phyloP scores from a whole-genome alignment of 2,113 vertebrate species.

The Nymphicus hollandicus region DNA sequence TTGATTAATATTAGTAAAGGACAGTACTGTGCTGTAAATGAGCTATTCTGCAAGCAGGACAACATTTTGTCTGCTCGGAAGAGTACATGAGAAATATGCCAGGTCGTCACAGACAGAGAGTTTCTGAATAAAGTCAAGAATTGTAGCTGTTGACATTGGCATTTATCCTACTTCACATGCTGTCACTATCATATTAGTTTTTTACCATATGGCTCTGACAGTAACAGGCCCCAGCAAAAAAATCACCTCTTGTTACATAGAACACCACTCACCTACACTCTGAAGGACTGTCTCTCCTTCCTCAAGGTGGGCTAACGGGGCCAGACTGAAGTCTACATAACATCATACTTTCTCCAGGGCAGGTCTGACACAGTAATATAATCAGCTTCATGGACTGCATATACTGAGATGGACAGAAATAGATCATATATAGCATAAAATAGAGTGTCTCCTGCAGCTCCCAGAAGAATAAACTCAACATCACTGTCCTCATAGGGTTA shows the following conservation, averaged over 20 bases:
- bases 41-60: neutral
- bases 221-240: neutral
- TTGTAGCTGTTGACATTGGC: neutral
- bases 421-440: neutral
- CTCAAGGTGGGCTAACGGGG: rapidly evolving
- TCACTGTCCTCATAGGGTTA: neutral
- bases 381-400: neutral
- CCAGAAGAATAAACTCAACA: neutral
- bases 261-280: neutral
- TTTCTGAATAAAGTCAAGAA: neutral
- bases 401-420: neutral
- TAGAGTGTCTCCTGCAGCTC: neutral
- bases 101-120: neutral
- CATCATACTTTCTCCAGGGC: neutral
- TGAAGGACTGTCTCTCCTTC: neutral
- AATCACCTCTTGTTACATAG: neutral
- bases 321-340: neutral
- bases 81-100: neutral
- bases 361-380: neutral
- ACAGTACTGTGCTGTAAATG: neutral
- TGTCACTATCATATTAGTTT: neutral
- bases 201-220: neutral
- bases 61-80: neutral
- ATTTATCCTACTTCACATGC: neutral
- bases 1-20: neutral